Evolutionary conservation across 1,140 invertebrate genomes (phyloP), one percentile per base, ranked within the genome.

Genomic region (Bursaphelenchus mucronatus): DNA sequence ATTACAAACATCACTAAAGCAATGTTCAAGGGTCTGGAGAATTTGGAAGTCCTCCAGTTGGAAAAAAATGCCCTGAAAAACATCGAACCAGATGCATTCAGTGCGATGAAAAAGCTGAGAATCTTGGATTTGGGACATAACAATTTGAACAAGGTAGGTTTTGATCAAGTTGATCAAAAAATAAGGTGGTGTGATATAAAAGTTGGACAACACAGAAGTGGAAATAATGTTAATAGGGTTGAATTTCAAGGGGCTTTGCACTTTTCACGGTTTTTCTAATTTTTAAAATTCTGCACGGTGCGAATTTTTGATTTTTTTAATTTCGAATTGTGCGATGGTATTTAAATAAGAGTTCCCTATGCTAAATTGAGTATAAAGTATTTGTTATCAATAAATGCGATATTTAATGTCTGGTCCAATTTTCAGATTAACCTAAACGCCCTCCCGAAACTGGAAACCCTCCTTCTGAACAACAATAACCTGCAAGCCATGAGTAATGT

Each of bases 391-490:
- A 40, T 64, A 4, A 67, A 0, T 64, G 17, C 30, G 15, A 17
- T 7, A 62, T 21, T 6, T 10, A 15, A 50, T 21, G 10, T 64
- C 61, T 21, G 13, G 17, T 9, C 19, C 44, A 19, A 43, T 63
- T 11, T 41, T 58, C 50, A 78, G 72, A 44, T 78, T 8, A 61
- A 73, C 52, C 49, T 79, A 2, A 63, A 61, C 17, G 54, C 53
- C 30, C 62, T 76, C 13, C 45, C 59, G 11, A 59, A 70, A 21
- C 68, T 79, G n/a, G 64, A 80, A 58, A 63, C 66, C 21, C 62
- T 79, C 5, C 63, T 73, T 19, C 61, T 79, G 44, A 81, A 78
- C 64, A 79, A 79, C 64, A 79, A 79, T 52, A 66, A 56, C 11
- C 66, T 79, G 43, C 15, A 63, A n/a, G 62, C 65, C 13, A 43